Percentiles rank a stretch among this genome's conserved stretches.
Conservation (phyloP, 1,140 invertebrate species). For the Zaprionus africanus region DNA sequence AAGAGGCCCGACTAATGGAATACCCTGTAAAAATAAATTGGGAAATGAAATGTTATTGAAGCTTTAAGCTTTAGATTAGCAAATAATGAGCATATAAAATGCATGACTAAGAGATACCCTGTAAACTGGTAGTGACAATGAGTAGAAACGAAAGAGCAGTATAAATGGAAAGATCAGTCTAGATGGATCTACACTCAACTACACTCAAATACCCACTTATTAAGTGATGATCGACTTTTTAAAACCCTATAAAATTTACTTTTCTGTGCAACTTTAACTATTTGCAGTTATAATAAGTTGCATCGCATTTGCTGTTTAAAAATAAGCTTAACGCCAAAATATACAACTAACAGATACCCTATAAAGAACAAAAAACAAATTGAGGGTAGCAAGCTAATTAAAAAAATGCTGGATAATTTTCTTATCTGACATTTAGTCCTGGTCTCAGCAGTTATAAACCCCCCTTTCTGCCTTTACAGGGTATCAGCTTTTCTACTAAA, state of each 20-base stretch:
- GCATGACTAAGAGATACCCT: neutral
- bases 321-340: neutral
- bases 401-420: too few species aligned
- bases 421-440: too few species aligned
- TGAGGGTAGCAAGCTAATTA: neutral
- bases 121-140: neutral
- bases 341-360: neutral
- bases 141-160: too few species aligned
- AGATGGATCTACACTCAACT: too few species aligned
- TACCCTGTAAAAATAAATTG: neutral
- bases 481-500: constrained; percentile 19
- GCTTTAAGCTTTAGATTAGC: too few species aligned
- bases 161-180: too few species aligned
- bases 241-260: neutral
- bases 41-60: neutral
- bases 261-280: neutral
- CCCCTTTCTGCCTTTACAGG: neutral
- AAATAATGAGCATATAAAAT: neutral
- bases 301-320: neutral
- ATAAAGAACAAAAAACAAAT: neutral
- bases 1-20: neutral
- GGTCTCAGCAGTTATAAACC: neutral
- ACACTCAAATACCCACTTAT: too few species aligned
- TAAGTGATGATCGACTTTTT: neutral
- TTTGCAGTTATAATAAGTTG: neutral